These are phyloP conservation scores for Crioceris asparagi DNA, from an alignment of 2,888 invertebrate genomes.

Conservation along the genomic window DNA sequence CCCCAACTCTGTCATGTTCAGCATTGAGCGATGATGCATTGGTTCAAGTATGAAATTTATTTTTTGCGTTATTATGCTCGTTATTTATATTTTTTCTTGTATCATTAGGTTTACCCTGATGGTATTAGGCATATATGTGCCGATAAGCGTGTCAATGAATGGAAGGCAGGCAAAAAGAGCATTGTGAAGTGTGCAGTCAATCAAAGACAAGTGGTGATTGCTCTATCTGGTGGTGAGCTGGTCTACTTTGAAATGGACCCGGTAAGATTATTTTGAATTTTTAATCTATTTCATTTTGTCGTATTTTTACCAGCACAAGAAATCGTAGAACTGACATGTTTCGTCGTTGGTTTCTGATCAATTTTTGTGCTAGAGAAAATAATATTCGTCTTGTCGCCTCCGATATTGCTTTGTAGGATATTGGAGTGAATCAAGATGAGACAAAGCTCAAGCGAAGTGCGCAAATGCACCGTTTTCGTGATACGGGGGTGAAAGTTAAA, in stretches of 20 bases:
- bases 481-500: no score
- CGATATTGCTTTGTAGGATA: slow-evolving; percentile 27
- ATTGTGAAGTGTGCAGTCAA: slow-evolving; percentile 98
- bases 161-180: slow-evolving; percentile 96
- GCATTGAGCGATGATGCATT: slow-evolving; percentile 95
- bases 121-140: slow-evolving; percentile 97
- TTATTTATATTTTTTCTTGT: slow-evolving; percentile 4
- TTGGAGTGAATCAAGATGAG: slow-evolving; percentile 37
- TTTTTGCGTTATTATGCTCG: slow-evolving; percentile 5
- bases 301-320: background rate
- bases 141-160: slow-evolving; percentile 97
- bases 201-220: slow-evolving; percentile 96
- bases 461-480: no score
- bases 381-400: slow-evolving; percentile 35
- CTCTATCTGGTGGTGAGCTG: slow-evolving; percentile 91
- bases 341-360: background rate
- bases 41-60: slow-evolving; percentile 61
- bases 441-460: no score
- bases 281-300: background rate
- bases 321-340: slow-evolving; percentile 2
- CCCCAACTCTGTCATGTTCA: slow-evolving; percentile 96
- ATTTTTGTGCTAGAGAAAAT: slow-evolving; percentile 26
- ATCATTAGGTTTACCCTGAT: slow-evolving; percentile 78
- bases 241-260: slow-evolving; percentile 99
- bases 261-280: slow-evolving; percentile 49